Percentiles rank a stretch among this genome's conserved stretches.
These are phyloP conservation scores for Heterodera filipjevi DNA, from an alignment of 2,888 invertebrate species.

Conservation along the genomic window DNA sequence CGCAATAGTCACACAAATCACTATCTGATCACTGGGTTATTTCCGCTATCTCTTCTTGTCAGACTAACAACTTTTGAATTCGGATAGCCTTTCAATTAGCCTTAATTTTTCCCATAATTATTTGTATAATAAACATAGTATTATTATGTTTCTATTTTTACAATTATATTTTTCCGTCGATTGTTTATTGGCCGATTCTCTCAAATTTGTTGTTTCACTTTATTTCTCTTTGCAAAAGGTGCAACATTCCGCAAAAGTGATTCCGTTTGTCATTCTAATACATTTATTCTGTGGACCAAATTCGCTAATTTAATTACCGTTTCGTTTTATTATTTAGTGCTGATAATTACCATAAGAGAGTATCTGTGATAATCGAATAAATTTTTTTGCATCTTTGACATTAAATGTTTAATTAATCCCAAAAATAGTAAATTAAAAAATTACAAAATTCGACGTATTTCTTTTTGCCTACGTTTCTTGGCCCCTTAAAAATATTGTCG, in stretches of 20 bases:
- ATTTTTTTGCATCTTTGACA: background rate
- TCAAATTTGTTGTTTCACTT: constrained; percentile 3
- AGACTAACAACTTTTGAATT: background rate
- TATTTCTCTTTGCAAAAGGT: background rate
- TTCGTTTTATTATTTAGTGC: too few species aligned
- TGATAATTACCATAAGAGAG: background rate
- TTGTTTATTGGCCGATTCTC: constrained; percentile 3
- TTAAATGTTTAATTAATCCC: background rate
- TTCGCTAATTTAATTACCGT: too few species aligned
- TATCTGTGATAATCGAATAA: background rate
- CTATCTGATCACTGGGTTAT: background rate
- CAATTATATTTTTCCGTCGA: background rate
- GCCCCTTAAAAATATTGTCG: background rate
- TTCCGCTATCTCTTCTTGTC: background rate
- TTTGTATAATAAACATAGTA: background rate
- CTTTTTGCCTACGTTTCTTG: background rate
- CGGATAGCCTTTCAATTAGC: background rate
- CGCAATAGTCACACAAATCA: constrained; percentile 2
- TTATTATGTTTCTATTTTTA: background rate
- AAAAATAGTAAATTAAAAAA: background rate
- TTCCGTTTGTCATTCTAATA: background rate
- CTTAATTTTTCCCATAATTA: background rate
- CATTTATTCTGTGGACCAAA: too few species aligned
- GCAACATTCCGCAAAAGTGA: constrained; percentile 1
- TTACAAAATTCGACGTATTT: background rate